phyloP scores from a whole-genome alignment of 2,888 invertebrate species.

The Yponomeuta evonymella region DNA sequence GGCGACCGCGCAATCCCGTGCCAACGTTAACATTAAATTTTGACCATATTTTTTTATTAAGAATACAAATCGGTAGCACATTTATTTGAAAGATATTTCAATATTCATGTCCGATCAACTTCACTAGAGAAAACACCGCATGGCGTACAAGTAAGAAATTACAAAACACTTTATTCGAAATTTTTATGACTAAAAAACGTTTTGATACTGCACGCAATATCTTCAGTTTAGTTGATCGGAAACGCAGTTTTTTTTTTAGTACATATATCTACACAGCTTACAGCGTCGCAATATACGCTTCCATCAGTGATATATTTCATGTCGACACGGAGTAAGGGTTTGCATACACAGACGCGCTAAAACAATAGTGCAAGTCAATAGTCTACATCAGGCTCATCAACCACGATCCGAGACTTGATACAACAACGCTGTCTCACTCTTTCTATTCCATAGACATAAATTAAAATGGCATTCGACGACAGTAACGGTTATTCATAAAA shows the following conservation, averaged over 20 bases:
- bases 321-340: background rate
- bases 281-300: no score
- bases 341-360: background rate
- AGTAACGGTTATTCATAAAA: no score
- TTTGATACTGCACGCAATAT: no score
- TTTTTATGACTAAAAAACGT: no score
- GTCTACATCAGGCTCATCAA: background rate
- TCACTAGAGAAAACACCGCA: background rate
- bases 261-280: no score
- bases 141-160: background rate
- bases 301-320: background rate
- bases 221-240: no score
- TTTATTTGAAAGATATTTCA: background rate
- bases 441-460: no score
- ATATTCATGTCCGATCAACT: background rate
- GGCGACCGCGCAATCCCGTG: conserved; percentile 47
- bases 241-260: no score
- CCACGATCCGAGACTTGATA: no score
- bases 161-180: no score
- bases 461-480: no score
- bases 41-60: conserved; percentile 19
- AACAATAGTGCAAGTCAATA: background rate
- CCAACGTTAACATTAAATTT: background rate
- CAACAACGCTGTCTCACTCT: no score
- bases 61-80: conserved; percentile 28